Conservation (phyloP, 2,113 vertebrate species). For the Rutilus rutilus region DNA sequence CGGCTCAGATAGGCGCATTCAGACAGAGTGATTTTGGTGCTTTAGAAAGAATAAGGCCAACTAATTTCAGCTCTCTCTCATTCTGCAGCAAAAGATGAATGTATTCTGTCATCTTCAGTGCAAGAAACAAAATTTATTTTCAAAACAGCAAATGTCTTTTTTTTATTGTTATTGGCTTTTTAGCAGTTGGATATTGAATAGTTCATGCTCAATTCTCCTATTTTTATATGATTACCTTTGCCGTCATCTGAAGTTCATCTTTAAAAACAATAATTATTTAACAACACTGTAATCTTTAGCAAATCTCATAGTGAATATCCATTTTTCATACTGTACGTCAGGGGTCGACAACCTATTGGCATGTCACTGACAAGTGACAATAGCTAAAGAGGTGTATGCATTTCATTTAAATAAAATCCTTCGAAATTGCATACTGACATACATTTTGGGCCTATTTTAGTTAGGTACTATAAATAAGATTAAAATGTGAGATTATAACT, state of each 20-base stretch:
- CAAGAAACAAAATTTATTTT: background rate
- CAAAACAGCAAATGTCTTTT: background rate
- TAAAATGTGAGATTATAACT: no score
- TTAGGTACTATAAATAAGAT: no score
- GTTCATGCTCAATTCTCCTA: background rate
- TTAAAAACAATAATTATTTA: background rate
- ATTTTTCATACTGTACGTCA: background rate
- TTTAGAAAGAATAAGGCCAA: background rate
- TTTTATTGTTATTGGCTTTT: background rate
- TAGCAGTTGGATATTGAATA: background rate
- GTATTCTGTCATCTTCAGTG: background rate
- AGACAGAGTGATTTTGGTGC: slow-evolving; percentile 31
- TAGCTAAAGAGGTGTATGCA: no score
- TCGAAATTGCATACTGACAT: no score
- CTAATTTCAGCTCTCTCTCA: slow-evolving; percentile 26
- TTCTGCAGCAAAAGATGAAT: background rate
- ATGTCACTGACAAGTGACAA: no score
- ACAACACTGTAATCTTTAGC: background rate
- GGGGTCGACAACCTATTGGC: no score
- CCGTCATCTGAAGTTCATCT: background rate
- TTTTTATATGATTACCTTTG: background rate
- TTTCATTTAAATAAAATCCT: no score
- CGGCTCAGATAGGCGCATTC: background rate
- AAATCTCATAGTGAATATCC: background rate
- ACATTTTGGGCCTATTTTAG: no score